Percentiles rank a stretch among this genome's conserved stretches.
These are phyloP conservation scores for Limnephilus marmoratus DNA, from an alignment of 2,888 invertebrate species.

Conservation along the genomic window DNA sequence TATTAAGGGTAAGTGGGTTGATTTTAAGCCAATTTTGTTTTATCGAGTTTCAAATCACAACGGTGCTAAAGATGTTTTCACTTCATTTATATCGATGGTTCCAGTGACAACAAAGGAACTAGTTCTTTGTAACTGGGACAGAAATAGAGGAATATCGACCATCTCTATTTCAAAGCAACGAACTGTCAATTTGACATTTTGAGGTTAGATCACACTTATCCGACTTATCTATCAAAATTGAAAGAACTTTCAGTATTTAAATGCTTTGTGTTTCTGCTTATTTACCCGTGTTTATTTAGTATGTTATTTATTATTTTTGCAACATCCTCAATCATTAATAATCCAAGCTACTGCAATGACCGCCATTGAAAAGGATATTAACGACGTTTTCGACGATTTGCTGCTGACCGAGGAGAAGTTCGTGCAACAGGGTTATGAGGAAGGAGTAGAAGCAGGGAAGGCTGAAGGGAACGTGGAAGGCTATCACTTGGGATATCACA, in stretches of 20 bases:
- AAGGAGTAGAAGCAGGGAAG: constrained; percentile 82
- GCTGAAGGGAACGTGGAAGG: constrained; percentile 82
- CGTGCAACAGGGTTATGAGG: constrained; percentile 80
- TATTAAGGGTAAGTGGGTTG: too few relatives aligned
- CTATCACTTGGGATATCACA: constrained; percentile 86
- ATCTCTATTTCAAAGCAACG: neutral
- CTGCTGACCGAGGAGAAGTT: constrained; percentile 83
- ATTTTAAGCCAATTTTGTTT: too few relatives aligned
- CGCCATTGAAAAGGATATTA: constrained; percentile 80
- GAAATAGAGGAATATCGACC: neutral
- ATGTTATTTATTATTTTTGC: neutral
- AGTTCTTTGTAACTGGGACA: neutral
- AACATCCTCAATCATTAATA: neutral
- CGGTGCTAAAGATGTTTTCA: too few relatives aligned
- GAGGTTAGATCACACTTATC: neutral
- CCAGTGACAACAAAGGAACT: neutral
- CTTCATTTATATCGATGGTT: neutral
- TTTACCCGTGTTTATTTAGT: neutral
- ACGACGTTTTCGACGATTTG: constrained; percentile 85
- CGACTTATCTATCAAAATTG: neutral
- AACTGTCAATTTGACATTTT: constrained; percentile 30
- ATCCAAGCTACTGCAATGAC: constrained; percentile 50
- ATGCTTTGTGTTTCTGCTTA: neutral
- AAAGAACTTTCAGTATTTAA: neutral
- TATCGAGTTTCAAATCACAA: too few relatives aligned